Evolutionary conservation across 2,888 invertebrate species (phyloP), one percentile per base, ranked within the genome.

Genomic region (Torymus auratus): DNA sequence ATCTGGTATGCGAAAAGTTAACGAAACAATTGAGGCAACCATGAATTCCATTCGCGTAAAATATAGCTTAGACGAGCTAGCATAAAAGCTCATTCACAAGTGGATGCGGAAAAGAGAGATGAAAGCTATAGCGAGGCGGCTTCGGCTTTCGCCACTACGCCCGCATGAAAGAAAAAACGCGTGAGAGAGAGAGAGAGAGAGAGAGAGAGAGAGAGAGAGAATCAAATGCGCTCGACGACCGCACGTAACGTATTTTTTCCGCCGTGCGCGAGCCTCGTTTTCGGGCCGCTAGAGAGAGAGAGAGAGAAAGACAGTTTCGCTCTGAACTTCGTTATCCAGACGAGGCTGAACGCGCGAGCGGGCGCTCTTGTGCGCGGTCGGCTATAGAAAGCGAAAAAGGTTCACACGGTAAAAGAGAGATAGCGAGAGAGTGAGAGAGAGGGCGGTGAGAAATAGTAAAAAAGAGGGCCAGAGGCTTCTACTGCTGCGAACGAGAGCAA

Each of bases 261-360:
- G 28, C 28, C 1, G 28, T 4, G 7, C 28, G 5, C 28, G 2
- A 28, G 28, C 28, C 17, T 58, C 53, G 23, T 62, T 55, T 52
- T 15, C 28, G 28, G 3, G 28, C 28, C 7, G 28, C 28, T 5
- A 28, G 28, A 28, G 28, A 28, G 28, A 28, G 28, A 28, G 28
- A 28, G 28, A 41, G 41, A 7, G 41, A 41, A 41, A 41, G 41
- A 60, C 58, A 50, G 28, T 20, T 62, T 69, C 56, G 52, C 52
- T 14, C 56, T 17, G 17, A 74, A 74, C 65, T 74, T 74, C 56
- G 73, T 65, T 74, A 65, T 65, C 73, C 73, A 55, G 64, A 72
- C 61, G 52, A 62, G 20, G 53, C 23, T 53, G 15, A n/a, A 55
- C 53, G 23, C 23, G 28, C 12, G 55, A 4, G 13, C 23, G 3